Evolutionary conservation across 2,797 vertebrate genomes (phyloP), one percentile per base, ranked within the genome.

Genomic region (Ciconia nigra): DNA sequence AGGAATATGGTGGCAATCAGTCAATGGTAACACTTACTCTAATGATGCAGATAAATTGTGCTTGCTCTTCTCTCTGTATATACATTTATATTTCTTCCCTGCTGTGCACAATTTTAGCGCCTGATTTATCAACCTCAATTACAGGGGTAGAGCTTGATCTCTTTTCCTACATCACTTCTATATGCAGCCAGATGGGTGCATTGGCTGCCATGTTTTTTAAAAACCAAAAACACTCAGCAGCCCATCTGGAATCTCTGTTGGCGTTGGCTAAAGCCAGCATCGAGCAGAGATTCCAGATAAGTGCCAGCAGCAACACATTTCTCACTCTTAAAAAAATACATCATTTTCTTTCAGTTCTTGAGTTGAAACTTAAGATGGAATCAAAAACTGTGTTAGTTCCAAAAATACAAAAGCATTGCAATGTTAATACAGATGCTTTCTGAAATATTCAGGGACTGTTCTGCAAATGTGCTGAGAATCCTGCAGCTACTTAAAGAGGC

Each of bases 141-240:
- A 97, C 87, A 86, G 41, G 83, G 76, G 62, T 89, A 70, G 88
- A 96, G 96, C 87, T 97, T 95, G 95, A 90, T 96, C 92, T 86
- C 67, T 95, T 81, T 89, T 62, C 66, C 92, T 77, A 0, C 41
- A 69, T 96, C 95, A 83, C 90, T 97, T 96, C 94, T 98, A 0
- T 96, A 67, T 91, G 94, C 87, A 96, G 92, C 94, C 97, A 97
- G 97, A 97, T 98, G 98, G 97, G 86, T 97, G 59, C 97, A 83
- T 97, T 98, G 96, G 94, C 97, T 98, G 93, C 96, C 97, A 98
- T 96, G 93, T 96, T 96, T 97, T 97, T 96, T 97, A 97, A 98
- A 97, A 95, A 97, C 93, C 95, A 95, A 29, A 97, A 97, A 96
- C 97, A 96, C 92, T 96, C 97, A 94, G 82, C 96, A 96, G 91